phyloP scores from a whole-genome alignment of 2,888 invertebrate genomes.

The Epistrophe eligans region DNA sequence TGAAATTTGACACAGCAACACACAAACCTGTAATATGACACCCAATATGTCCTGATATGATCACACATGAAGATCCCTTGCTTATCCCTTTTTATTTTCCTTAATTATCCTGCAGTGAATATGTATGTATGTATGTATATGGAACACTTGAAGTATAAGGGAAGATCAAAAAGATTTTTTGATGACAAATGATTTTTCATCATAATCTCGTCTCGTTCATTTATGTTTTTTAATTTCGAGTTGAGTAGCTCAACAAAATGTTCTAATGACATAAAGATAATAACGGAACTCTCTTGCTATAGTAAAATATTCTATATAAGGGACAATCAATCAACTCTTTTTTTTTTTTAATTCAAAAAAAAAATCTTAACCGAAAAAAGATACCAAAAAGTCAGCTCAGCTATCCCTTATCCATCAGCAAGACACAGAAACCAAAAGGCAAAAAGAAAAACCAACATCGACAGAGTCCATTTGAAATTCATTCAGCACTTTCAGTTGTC shows the following conservation, averaged over 20 bases:
- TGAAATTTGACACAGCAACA: constrained; percentile 65
- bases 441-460: neutral
- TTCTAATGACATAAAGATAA: constrained; percentile 33
- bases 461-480: constrained; percentile 15
- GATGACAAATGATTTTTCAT: constrained; percentile 60
- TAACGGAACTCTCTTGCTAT: constrained; percentile 1
- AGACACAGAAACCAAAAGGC: neutral
- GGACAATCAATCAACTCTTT: constrained; percentile 42
- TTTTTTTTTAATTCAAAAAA: neutral
- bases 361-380: neutral
- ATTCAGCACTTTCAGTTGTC: constrained; percentile 63
- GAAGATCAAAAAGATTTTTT: constrained; percentile 30
- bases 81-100: constrained; percentile 8
- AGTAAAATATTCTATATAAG: neutral
- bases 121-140: too few relatives aligned
- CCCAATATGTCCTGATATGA: constrained; percentile 50
- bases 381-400: neutral
- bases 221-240: neutral
- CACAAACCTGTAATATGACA: constrained; percentile 51
- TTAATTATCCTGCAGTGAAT: constrained; percentile 7
- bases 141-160: constrained; percentile 45
- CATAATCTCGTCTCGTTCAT: constrained; percentile 20
- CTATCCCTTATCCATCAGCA: constrained; percentile 25
- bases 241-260: constrained; percentile 39
- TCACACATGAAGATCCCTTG: constrained; percentile 58